Evolutionary conservation across 2,888 invertebrate genomes (phyloP).

Genomic region (Leptinotarsa peninsularis): DNA sequence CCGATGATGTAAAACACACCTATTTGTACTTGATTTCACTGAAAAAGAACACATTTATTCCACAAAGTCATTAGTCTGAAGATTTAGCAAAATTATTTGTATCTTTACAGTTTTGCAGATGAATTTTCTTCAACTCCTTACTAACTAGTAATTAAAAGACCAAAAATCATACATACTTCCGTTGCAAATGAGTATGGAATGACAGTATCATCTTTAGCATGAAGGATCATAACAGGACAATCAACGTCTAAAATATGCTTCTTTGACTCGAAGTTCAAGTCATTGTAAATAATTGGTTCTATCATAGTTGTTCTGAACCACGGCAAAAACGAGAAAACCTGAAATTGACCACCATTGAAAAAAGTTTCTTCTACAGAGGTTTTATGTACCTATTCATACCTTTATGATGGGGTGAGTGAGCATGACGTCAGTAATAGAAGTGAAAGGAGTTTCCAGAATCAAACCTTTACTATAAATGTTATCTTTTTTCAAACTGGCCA

Average conservation of each 20-base stretch:
- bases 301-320: conserved; percentile 85
- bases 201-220: conserved; percentile 90
- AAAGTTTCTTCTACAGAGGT: not conserved
- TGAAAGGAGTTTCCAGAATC: conserved; percentile 59
- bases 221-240: conserved; percentile 87
- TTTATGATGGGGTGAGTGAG: conserved; percentile 52
- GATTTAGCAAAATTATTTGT: too few species aligned
- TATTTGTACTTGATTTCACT: too few species aligned
- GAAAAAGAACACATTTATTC: too few species aligned
- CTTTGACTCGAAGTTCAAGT: conserved; percentile 83
- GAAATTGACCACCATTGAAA: conserved; percentile 26
- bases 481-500: conserved; percentile 54
- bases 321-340: conserved; percentile 86
- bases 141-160: not conserved
- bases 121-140: too few species aligned
- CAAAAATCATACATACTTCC: conserved; percentile 69
- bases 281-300: conserved; percentile 78
- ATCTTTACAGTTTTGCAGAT: too few species aligned
- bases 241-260: conserved; percentile 73
- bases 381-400: conserved; percentile 39
- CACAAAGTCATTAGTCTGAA: too few species aligned
- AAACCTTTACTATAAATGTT: conserved; percentile 54
- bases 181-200: conserved; percentile 85
- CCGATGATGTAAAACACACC: too few species aligned
- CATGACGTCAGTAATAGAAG: conserved; percentile 59